Conservation (phyloP, 2,113 vertebrate genomes). For the Conger conger region DNA sequence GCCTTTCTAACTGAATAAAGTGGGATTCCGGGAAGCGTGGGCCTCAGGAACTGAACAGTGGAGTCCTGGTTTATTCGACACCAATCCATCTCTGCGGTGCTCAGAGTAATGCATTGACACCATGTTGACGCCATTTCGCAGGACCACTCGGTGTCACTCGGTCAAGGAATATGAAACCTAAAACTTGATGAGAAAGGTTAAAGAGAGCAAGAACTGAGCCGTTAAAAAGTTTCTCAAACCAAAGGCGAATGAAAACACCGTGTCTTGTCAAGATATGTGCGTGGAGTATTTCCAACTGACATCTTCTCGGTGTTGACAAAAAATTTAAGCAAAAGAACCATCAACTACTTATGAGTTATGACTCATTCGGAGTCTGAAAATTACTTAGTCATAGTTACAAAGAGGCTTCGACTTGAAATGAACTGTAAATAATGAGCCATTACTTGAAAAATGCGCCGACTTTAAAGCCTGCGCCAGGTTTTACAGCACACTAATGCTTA, state of each 20-base stretch:
- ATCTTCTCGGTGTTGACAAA: not conserved
- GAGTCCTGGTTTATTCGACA: not conserved
- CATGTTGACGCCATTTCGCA: not conserved
- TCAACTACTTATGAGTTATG: not conserved
- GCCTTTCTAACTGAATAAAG: not conserved
- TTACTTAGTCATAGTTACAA: not conserved
- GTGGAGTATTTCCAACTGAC: not conserved
- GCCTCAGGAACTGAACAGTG: not conserved
- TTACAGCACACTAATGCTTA: not conserved
- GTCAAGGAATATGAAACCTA: not conserved
- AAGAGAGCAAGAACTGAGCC: not conserved
- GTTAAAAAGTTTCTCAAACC: not conserved
- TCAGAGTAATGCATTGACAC: not conserved
- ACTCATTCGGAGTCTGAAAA: not conserved
- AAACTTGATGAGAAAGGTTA: not conserved
- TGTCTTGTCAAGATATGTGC: not conserved
- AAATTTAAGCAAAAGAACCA: not conserved
- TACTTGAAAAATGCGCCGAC: not conserved
- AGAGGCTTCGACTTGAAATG: not conserved
- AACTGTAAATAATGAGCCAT: constrained; percentile 5
- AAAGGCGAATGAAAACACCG: not conserved
- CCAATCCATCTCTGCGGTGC: not conserved
- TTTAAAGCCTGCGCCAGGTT: not conserved
- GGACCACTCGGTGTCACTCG: not conserved
- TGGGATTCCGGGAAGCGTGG: too few species aligned